Evolutionary conservation across 2,113 vertebrate species (phyloP), one percentile per base, ranked within the genome.

Genomic region (Regulus satrapa): DNA sequence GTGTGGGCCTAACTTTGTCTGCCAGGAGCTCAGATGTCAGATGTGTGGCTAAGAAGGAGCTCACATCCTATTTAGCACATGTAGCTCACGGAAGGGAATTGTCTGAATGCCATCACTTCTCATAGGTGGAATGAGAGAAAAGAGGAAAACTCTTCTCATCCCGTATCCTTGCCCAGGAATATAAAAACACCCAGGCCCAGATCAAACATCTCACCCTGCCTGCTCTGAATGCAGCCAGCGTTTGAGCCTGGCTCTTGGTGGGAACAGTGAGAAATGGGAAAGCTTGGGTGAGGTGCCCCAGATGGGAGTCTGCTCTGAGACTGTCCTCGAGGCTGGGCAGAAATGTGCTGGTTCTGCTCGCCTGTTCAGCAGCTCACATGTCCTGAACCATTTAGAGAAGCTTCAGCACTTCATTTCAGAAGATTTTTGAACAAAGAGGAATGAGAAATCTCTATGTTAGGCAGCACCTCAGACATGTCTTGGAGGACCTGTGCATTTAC

Each of bases 111-210:
- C 51, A 5, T 64, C 17, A 83, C 24, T 63, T 85, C 41, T 85
- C 5, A 4, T 1, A 41, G 32, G 18, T 68, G 68, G 72, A 83
- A 61, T 51, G 45, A 73, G 31, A 8, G 31, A 73, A 17, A 2
- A 75, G 5, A 23, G 31, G 16, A 67, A 11, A 72, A 12, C 6
- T 61, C 31, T 83, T 68, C 48, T 63, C 6, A 23, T 48, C 13
- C n/a, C 0, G 0, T 67, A 72, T 7, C 5, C 12, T 73, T 52
- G 41, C 11, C n/a, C 28, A 56, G 68, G 29, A 84, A 45, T 23
- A 23, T 5, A 52, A 46, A 66, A 41, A 40, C 10, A 55, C 4
- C 13, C 2, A 4, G 13, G 19, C 28, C 45, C 36, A 81, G 25
- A 40, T 66, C 28, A 25, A 73, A 4, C 18, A 28, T 58, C 55